Base-by-base conservation (phyloP, 2,113 vertebrate species). In the Petromus typicus region DNA sequence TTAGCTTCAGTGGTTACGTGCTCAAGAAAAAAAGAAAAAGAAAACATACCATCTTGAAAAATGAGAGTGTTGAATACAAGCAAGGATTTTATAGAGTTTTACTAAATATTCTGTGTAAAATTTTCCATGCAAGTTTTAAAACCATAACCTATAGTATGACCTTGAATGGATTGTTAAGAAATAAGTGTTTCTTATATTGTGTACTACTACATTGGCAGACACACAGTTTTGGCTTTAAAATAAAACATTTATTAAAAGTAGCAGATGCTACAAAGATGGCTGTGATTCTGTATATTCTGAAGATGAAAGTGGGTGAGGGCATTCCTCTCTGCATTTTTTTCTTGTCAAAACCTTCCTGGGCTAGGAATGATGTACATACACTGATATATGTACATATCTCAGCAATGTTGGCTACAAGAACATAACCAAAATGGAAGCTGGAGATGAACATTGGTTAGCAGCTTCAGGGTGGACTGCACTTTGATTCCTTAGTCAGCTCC, bases 81-180 rank as follows among this genome's bases (percentile, higher is more conserved):
- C 13, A 85, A 90, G 30, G 8, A 13, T 79, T 78, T 82, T 84
- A 18, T 5, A 16, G 63, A 64, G 17, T 82, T 92, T 93, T 23
- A 57, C 81, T 86, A 59, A 90, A 91, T 78, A 86, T 57, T 87
- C 71, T 91, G 27, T 27, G n/a, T 37, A 64, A 71, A 40, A 61
- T 82, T 95, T 86, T 90, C 51, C 80, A 91, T 14, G 2, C 66
- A 75, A 56, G 63, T 56, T 90, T 95, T 91, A 61, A 92, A 79
- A 80, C 23, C 1, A 0, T n/a, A 27, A 37, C 63, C 64, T 88
- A 54, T 80, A 89, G 66, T 43, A 14, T 6, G 82, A 89, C 48
- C 34, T 86, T 76, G 80, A 88, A 57, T 25, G 43, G 48, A 16
- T 63, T 3, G 2, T 82, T 75, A 51, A 80, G 22, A 95, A 92